These are phyloP conservation scores for Akabosia matsudoensis DNA, from an alignment of 1,140 invertebrate species.

Conservation along the genomic window DNA sequence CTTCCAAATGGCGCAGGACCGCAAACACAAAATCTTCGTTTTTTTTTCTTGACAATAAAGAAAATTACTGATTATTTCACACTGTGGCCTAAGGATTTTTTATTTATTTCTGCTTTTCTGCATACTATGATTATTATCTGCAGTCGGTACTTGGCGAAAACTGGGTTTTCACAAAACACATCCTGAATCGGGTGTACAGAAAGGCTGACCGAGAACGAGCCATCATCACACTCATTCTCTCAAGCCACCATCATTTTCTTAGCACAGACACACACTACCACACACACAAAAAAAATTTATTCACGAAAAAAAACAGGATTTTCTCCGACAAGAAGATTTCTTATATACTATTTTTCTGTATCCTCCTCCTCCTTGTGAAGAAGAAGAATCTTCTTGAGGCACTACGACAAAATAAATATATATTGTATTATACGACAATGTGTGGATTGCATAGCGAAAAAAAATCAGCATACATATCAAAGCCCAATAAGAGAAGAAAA, in stretches of 20 bases:
- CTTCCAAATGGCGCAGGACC: constrained; percentile 17
- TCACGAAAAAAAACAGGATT: constrained; percentile 12
- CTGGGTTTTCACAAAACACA: not conserved
- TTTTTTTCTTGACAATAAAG: too few relatives aligned
- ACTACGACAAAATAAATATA: not conserved
- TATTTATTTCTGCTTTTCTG: not conserved
- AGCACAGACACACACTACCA: not conserved
- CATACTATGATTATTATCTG: not conserved
- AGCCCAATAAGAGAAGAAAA: not conserved
- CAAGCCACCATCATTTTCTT: too few relatives aligned
- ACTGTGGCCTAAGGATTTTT: constrained; percentile 10
- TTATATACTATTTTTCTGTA: too few relatives aligned
- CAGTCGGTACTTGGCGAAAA: not conserved
- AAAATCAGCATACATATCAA: not conserved
- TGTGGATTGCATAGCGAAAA: not conserved
- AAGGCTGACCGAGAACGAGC: constrained; percentile 20
- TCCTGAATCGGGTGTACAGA: not conserved
- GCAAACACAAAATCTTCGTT: not conserved
- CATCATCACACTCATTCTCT: constrained; percentile 14
- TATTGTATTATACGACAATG: not conserved
- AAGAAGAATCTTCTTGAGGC: not conserved
- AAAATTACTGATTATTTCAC: constrained; percentile 22
- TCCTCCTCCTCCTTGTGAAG: not conserved
- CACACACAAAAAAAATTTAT: not conserved
- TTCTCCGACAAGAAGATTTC: constrained; percentile 10